These are phyloP conservation scores for Machimus atricapillus DNA, from an alignment of 2,888 invertebrate species.

Conservation along the genomic window DNA sequence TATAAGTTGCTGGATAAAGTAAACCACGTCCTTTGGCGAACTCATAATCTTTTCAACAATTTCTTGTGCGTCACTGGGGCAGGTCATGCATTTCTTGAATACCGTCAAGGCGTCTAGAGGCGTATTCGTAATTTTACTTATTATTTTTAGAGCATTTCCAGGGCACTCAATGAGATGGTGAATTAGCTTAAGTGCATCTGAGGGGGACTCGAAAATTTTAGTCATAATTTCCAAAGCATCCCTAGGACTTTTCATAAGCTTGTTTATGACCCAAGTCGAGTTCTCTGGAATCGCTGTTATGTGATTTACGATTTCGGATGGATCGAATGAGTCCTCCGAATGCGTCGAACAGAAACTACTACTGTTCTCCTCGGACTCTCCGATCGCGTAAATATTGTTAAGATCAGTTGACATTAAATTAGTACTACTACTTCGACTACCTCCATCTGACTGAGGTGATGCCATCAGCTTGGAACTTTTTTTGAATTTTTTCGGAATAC, in stretches of 20 bases:
- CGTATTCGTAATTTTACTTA: constrained; percentile 62
- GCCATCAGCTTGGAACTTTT: neutral
- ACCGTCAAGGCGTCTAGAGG: constrained; percentile 62
- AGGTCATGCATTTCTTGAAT: constrained; percentile 63
- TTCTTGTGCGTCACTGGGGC: constrained; percentile 62
- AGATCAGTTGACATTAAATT: neutral
- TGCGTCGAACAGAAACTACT: constrained; percentile 14
- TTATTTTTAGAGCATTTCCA: constrained; percentile 61
- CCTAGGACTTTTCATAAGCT: constrained; percentile 59
- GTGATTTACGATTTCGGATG: constrained; percentile 57
- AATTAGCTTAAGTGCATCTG: constrained; percentile 60
- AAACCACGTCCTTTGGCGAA: constrained; percentile 61
- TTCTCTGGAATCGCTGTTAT: constrained; percentile 60
- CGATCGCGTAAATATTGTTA: neutral
- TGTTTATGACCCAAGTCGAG: constrained; percentile 59
- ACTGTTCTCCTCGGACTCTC: constrained; percentile 3
- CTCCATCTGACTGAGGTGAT: neutral
- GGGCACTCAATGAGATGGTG: constrained; percentile 61
- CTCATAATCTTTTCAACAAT: constrained; percentile 62
- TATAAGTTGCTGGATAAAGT: constrained; percentile 61
- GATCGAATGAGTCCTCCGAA: neutral
- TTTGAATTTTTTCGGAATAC: neutral
- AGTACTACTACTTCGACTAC: neutral
- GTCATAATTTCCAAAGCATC: constrained; percentile 58
- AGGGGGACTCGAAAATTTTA: constrained; percentile 59